Percentiles rank a stretch among this genome's conserved stretches.
phyloP scores from a whole-genome alignment of 2,113 vertebrate genomes.

The Ardeotis arabs region DNA sequence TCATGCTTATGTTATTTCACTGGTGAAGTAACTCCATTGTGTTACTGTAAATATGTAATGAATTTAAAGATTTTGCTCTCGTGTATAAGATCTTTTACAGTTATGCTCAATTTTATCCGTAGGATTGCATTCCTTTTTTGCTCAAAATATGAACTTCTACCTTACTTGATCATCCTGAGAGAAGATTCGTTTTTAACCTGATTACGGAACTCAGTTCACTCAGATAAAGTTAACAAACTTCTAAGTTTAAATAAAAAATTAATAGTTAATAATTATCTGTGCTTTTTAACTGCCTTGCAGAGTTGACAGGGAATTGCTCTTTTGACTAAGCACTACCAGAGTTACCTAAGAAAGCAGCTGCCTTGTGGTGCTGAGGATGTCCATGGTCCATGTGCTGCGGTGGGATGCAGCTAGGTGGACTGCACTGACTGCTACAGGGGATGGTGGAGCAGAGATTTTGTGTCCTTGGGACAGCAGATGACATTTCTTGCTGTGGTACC shows the following conservation, averaged over 20 bases:
- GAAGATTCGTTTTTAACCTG: not conserved
- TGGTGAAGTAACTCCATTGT: not conserved
- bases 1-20: not conserved
- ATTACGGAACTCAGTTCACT: not conserved
- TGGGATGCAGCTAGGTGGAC: not conserved
- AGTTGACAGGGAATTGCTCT: not conserved
- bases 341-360: not conserved
- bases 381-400: not conserved
- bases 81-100: not conserved
- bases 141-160: not conserved
- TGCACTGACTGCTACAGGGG: not conserved
- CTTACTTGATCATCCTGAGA: not conserved
- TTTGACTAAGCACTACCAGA: not conserved
- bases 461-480: not conserved
- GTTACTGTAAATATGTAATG: not conserved
- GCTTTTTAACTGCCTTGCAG: not conserved
- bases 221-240: not conserved
- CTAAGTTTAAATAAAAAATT: not conserved
- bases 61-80: not conserved
- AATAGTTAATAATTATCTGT: not conserved
- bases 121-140: not conserved
- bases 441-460: not conserved
- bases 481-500: not conserved
- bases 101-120: not conserved
- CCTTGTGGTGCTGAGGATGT: not conserved